These are phyloP conservation scores for Morbakka virulenta DNA, from an alignment of 30 jellyfish, hydroid and myxozoan species.

Conservation along the genomic window DNA sequence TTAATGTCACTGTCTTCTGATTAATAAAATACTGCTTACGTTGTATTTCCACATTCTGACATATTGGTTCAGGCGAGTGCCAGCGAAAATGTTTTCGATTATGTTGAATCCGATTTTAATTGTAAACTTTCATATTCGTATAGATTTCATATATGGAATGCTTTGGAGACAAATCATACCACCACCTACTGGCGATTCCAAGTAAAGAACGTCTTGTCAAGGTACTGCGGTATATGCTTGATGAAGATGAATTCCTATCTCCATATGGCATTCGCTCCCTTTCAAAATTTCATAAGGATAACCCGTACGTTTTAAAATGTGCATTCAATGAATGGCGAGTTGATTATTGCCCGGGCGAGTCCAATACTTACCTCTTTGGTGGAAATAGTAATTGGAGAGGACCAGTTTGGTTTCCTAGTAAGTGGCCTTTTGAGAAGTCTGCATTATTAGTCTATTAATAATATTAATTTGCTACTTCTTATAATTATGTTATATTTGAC, in stretches of 20 bases:
- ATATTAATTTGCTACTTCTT: too few species aligned
- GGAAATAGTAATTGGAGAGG: slow-evolving; percentile 98
- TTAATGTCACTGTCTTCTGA: too few species aligned
- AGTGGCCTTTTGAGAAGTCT: too few species aligned
- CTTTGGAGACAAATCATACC: slow-evolving; percentile 45
- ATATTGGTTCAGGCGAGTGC: too few species aligned
- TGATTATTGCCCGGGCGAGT: slow-evolving; percentile 82
- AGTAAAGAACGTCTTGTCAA: slow-evolving; percentile 64
- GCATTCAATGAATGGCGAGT: slow-evolving; percentile 53
- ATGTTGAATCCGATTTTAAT: too few species aligned
- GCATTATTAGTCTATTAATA: too few species aligned
- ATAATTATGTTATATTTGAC: too few species aligned
- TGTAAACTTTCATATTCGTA: too few species aligned
- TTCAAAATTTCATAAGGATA: slow-evolving; percentile 78
- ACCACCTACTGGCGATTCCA: slow-evolving; percentile 81
- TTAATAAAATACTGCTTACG: too few species aligned
- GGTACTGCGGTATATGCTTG: slow-evolving; percentile 67
- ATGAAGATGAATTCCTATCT: slow-evolving; percentile 88
- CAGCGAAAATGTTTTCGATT: too few species aligned
- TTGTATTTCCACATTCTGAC: too few species aligned
- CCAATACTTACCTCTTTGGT: slow-evolving; percentile 81
- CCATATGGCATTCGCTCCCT: slow-evolving; percentile 86
- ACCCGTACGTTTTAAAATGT: slow-evolving; percentile 57
- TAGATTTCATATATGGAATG: slow-evolving; percentile 79
- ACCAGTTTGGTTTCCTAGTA: slow-evolving; percentile 95